phyloP scores from a whole-genome alignment of 2,797 vertebrate species.

The Darevskia mixta region DNA sequence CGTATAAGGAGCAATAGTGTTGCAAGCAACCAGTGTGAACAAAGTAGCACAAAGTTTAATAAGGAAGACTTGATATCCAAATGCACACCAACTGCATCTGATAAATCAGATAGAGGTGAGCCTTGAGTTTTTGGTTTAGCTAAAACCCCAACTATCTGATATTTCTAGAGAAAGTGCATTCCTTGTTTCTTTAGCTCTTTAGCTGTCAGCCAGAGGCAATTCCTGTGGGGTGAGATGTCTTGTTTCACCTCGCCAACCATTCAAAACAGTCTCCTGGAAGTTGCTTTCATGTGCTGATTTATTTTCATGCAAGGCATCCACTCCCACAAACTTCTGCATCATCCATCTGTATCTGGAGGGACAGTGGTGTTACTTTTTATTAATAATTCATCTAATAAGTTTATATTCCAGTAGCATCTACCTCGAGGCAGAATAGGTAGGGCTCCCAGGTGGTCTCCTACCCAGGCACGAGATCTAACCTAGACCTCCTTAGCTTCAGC shows the following conservation, averaged over 20 bases:
- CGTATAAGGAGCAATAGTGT: neutral
- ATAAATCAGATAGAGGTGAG: neutral
- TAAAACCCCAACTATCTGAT: neutral
- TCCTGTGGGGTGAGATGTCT: neutral
- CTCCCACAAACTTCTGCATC: neutral
- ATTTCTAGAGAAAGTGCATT: neutral
- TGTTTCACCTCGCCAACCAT: neutral
- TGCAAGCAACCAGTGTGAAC: neutral
- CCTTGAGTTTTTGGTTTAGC: neutral
- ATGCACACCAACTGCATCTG: neutral
- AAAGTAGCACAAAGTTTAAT: neutral
- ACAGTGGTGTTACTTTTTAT: neutral
- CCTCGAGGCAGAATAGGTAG: neutral
- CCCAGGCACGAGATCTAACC: neutral
- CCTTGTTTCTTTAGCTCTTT: neutral
- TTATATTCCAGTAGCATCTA: neutral
- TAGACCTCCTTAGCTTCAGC: neutral
- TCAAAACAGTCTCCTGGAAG: slow-evolving; percentile 16
- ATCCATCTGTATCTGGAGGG: neutral
- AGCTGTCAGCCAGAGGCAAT: neutral
- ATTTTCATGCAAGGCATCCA: neutral
- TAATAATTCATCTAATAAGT: neutral
- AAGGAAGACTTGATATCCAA: neutral
- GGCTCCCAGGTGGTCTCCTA: neutral
- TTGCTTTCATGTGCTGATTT: slow-evolving; percentile 43